Conservation (phyloP, 2,888 invertebrate species). For the Copidosoma aretas region DNA sequence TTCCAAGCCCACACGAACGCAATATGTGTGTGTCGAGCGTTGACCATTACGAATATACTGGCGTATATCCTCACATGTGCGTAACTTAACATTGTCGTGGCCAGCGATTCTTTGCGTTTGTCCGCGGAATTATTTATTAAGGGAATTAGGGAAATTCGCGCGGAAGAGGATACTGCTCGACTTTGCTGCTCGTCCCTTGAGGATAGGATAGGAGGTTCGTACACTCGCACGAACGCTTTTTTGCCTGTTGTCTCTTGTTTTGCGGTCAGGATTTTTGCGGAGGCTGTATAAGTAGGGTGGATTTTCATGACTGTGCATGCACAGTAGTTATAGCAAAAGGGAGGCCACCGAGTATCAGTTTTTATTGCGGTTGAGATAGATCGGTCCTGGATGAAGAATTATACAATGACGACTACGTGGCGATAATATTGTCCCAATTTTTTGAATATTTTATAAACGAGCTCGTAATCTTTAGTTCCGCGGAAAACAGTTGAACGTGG, state of each 20-base stretch:
- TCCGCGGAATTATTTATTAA: conserved; percentile 53
- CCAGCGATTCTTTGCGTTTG: conserved; percentile 51
- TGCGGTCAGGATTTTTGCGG: neutral
- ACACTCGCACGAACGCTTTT: no score
- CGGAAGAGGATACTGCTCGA: conserved; percentile 20
- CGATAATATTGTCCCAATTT: no score
- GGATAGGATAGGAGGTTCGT: neutral
- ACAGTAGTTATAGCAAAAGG: no score
- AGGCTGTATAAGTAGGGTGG: neutral
- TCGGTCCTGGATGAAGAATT: no score
- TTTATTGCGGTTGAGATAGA: no score
- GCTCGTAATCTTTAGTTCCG: no score
- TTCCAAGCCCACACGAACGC: neutral
- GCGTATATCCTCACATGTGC: conserved; percentile 38
- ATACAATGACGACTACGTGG: no score
- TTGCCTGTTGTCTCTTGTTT: neutral
- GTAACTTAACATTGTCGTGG: conserved; percentile 55
- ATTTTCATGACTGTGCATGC: neutral
- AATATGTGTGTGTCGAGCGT: neutral
- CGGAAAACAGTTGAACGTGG: no score
- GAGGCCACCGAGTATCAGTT: no score
- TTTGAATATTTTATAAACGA: no score
- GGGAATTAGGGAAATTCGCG: conserved; percentile 57
- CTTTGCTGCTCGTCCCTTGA: conserved; percentile 7
- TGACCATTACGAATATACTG: no score